phyloP scores from a whole-genome alignment of 2,888 invertebrate species.

The Eupithecia dodoneata region DNA sequence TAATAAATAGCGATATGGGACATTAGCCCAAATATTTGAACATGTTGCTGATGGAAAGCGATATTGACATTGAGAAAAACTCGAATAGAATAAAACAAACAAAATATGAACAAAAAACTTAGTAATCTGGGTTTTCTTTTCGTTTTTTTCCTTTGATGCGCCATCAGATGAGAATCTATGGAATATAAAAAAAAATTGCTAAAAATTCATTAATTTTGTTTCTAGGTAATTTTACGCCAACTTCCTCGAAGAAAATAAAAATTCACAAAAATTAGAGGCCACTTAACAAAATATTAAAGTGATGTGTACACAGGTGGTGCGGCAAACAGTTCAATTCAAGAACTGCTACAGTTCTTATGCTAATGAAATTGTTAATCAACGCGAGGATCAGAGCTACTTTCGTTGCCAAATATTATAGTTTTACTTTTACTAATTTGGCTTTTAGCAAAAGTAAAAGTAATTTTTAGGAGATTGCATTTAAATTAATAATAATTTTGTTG shows the following conservation, averaged over 20 bases:
- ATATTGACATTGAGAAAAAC: conserved; percentile 3
- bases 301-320: conserved; percentile 21
- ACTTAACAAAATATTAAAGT: conserved; percentile 4
- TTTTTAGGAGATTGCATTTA: conserved; percentile 4
- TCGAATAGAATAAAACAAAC: not conserved
- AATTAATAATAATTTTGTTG: not conserved
- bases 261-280: not conserved
- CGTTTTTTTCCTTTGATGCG: not conserved
- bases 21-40: conserved; percentile 5
- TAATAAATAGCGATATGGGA: conserved; percentile 4
- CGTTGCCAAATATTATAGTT: conserved; percentile 35
- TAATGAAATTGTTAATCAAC: conserved; percentile 37
- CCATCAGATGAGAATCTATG: not conserved
- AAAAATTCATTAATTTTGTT: not conserved
- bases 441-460: conserved; percentile 43
- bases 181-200: not conserved
- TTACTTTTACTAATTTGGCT: conserved; percentile 7
- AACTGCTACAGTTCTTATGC: conserved; percentile 31
- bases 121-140: not conserved
- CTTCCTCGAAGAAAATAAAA: not conserved
- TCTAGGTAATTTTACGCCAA: not conserved
- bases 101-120: not conserved
- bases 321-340: conserved; percentile 6
- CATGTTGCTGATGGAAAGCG: conserved; percentile 3
- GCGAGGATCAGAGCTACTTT: conserved; percentile 36